A percentile compares a stretch with the other conserved stretches of the same genome.
Conservation (phyloP, 2,888 invertebrate species). For the Barypeithes pellucidus region DNA sequence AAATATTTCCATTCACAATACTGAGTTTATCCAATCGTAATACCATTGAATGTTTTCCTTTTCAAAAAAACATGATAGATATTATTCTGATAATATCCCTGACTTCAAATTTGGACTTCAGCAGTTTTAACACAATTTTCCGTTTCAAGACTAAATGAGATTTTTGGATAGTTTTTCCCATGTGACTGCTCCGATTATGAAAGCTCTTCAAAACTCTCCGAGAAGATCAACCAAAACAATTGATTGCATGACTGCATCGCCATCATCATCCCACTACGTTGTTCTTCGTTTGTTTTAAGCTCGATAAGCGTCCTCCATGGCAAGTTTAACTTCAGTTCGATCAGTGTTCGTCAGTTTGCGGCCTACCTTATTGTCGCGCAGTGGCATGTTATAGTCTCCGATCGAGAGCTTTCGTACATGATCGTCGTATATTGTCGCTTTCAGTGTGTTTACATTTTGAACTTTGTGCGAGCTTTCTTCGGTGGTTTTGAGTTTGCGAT, state of each 20-base stretch:
- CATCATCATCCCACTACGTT: conserved; percentile 20
- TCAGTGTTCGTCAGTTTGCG: conserved; percentile 7
- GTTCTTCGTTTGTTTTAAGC: conserved; percentile 24
- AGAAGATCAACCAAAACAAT: conserved; percentile 1
- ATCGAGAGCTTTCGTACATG: conserved; percentile 22
- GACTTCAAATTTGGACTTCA: too few species aligned
- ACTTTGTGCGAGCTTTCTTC: conserved; percentile 17
- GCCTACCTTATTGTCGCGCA: conserved; percentile 10
- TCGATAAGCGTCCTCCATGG: conserved; percentile 1
- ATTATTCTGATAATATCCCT: too few species aligned
- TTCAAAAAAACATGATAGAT: too few species aligned
- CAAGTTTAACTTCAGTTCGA: conserved; percentile 4
- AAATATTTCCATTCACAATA: too few species aligned
- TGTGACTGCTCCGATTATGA: too few species aligned
- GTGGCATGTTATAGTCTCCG: conserved; percentile 11
- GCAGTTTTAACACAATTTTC: too few species aligned
- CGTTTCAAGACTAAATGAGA: too few species aligned
- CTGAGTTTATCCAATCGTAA: too few species aligned
- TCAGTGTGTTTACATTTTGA: conserved; percentile 20
- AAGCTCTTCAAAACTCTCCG: neutral
- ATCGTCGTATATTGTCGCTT: conserved; percentile 22
- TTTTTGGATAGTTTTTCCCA: too few species aligned
- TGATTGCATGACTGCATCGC: conserved; percentile 3
- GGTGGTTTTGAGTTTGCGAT: neutral
- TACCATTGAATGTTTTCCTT: too few species aligned